Conservation (phyloP, 1,140 invertebrate species). For the Archegozetes longisetosus region DNA sequence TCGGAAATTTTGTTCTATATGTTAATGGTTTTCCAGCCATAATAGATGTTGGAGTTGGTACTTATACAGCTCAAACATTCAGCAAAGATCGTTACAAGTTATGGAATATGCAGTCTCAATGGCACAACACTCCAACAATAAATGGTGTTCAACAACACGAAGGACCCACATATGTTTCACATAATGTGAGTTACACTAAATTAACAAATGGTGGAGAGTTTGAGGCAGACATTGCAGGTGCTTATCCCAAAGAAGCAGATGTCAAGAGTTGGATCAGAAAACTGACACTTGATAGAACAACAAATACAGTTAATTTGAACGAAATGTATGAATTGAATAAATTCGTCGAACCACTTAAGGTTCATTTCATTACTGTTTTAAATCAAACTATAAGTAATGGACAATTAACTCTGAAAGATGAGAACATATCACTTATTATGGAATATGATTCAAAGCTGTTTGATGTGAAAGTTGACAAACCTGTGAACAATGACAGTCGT, state of each 20-base stretch:
- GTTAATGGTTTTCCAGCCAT: background rate
- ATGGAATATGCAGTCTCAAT: background rate
- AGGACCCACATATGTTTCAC: background rate
- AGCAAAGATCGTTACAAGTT: background rate
- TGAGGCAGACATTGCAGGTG: conserved; percentile 2
- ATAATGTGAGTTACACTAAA: background rate
- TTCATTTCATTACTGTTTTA: background rate
- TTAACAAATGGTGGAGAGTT: background rate
- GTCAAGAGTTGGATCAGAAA: conserved; percentile 1
- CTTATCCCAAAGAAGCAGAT: background rate
- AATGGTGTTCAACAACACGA: conserved; percentile 5
- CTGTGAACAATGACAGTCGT: background rate
- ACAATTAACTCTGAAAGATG: background rate
- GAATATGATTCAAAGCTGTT: background rate
- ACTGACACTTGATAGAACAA: background rate
- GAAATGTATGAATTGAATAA: background rate
- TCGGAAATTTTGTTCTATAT: background rate
- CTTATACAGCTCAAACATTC: background rate
- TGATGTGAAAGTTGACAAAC: background rate
- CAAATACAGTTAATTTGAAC: background rate
- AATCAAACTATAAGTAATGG: background rate
- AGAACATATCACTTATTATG: background rate
- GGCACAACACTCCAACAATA: background rate
- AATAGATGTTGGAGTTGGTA: conserved; percentile 2
- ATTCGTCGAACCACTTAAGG: background rate